Percentiles rank a stretch among this genome's conserved stretches.
Conservation (phyloP, 2,888 invertebrate genomes). For the Chrysina gloriosa region DNA sequence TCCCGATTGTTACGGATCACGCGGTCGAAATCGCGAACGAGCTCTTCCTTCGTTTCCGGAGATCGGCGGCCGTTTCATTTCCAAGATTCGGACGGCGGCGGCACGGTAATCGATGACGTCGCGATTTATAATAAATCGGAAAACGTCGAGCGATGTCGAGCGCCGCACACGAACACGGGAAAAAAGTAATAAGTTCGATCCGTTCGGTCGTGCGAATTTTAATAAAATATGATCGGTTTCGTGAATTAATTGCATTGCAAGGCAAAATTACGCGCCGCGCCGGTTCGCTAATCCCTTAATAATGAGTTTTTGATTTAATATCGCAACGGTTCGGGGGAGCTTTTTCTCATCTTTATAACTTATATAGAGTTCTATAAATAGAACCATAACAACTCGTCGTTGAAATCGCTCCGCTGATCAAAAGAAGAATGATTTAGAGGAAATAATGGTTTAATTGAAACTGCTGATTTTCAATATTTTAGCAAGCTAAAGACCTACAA, state of each 20-base stretch:
- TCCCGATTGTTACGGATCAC: conserved; percentile 21
- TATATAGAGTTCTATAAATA: too few relatives aligned
- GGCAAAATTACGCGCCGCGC: conserved; percentile 22
- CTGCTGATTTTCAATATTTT: too few relatives aligned
- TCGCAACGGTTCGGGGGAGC: background rate
- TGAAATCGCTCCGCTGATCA: too few relatives aligned
- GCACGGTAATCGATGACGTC: background rate
- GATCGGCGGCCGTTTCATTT: background rate
- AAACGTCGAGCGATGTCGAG: background rate
- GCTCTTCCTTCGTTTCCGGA: background rate
- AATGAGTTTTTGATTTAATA: conserved; percentile 28
- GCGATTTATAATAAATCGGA: conserved; percentile 2
- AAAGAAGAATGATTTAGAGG: too few relatives aligned
- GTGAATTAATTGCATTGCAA: conserved; percentile 18
- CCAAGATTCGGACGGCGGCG: background rate
- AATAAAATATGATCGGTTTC: conserved; percentile 22
- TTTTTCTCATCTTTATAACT: conserved; percentile 7
- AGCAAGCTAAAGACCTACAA: too few relatives aligned
- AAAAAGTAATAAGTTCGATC: conserved; percentile 10
- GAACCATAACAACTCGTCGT: too few relatives aligned
- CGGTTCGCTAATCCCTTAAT: conserved; percentile 19
- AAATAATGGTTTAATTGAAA: too few relatives aligned
- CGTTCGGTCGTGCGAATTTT: conserved; percentile 12
- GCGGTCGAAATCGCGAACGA: conserved; percentile 9
- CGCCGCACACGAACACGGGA: background rate